Percentiles rank a stretch among this genome's conserved stretches.
Evolutionary conservation across 2,797 vertebrate genomes (phyloP).

Genomic region (Pipistrellus kuhlii): DNA sequence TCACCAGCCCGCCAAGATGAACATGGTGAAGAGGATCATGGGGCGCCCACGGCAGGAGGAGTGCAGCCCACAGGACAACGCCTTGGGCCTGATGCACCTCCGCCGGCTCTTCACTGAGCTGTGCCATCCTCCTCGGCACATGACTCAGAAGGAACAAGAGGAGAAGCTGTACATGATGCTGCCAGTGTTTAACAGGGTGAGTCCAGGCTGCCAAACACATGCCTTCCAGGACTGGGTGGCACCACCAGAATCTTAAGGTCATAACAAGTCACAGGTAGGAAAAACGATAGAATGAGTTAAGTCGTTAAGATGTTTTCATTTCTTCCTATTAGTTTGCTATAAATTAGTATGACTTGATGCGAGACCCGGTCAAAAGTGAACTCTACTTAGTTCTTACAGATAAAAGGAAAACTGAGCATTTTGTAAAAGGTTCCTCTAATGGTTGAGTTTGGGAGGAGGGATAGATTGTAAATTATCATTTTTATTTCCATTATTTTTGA

Average conservation of each 20-base stretch:
- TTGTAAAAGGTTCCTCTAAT: not conserved
- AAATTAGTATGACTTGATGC: not conserved
- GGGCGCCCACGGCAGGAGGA: slow-evolving; percentile 98
- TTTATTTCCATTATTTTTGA: not conserved
- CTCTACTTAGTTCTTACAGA: not conserved
- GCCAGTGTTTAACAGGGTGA: slow-evolving; percentile 98
- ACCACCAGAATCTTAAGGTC: not conserved
- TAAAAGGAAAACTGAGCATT: not conserved
- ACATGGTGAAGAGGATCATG: slow-evolving; percentile 99
- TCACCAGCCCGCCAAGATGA: slow-evolving; percentile 95
- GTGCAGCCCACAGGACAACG: slow-evolving; percentile 98
- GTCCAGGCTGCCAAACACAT: slow-evolving; percentile 54
- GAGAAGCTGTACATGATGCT: slow-evolving; percentile 99
- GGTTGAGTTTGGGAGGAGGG: not conserved
- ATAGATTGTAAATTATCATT: not conserved
- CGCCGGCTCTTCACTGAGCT: slow-evolving; percentile 98
- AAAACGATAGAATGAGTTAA: not conserved
- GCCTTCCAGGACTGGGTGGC: not conserved
- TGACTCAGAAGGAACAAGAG: slow-evolving; percentile 99
- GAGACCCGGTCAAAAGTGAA: not conserved
- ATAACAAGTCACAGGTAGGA: not conserved
- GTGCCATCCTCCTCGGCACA: slow-evolving; percentile 97
- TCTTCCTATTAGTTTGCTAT: not conserved
- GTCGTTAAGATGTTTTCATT: not conserved
- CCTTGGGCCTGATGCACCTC: slow-evolving; percentile 97